Conservation (phyloP, 2,888 invertebrate species). For the Ceramica pisi region DNA sequence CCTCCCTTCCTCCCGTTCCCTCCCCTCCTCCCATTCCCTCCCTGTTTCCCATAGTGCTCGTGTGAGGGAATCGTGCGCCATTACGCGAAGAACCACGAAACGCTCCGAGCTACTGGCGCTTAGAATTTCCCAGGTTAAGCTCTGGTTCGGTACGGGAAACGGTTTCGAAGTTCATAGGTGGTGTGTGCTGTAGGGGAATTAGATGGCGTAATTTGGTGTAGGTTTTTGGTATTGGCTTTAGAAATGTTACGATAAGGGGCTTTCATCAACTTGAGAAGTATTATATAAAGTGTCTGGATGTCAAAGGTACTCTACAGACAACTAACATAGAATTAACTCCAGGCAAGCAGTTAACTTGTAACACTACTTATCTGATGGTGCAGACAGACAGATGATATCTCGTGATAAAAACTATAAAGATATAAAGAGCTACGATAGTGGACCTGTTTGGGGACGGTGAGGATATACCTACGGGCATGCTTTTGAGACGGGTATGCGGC, state of each 20-base stretch:
- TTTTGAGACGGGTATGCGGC: neutral
- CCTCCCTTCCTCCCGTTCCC: conserved; percentile 30
- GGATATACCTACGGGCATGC: conserved; percentile 12
- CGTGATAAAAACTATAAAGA: conserved; percentile 77
- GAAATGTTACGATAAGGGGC: neutral
- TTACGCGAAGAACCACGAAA: conserved; percentile 81
- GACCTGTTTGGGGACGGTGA: conserved; percentile 37
- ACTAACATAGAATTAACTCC: conserved; percentile 71
- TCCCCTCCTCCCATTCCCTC: conserved; percentile 35
- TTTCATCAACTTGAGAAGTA: neutral
- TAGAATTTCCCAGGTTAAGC: conserved; percentile 72
- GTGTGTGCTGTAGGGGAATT: conserved; percentile 1
- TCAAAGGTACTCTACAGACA: conserved; percentile 42
- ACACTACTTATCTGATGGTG: conserved; percentile 28
- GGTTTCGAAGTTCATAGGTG: conserved; percentile 41
- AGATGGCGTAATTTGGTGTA: neutral
- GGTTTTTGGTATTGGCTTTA: neutral
- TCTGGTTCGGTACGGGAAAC: conserved; percentile 59
- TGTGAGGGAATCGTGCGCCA: conserved; percentile 78
- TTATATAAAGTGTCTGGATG: conserved; percentile 46
- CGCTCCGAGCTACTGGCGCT: conserved; percentile 77
- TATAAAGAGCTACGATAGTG: conserved; percentile 72
- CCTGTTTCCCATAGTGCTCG: conserved; percentile 83
- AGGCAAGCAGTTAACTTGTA: conserved; percentile 68
- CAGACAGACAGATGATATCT: conserved; percentile 77